These are phyloP conservation scores for Urocolius indicus DNA, from an alignment of 2,113 vertebrate genomes.

Conservation along the genomic window DNA sequence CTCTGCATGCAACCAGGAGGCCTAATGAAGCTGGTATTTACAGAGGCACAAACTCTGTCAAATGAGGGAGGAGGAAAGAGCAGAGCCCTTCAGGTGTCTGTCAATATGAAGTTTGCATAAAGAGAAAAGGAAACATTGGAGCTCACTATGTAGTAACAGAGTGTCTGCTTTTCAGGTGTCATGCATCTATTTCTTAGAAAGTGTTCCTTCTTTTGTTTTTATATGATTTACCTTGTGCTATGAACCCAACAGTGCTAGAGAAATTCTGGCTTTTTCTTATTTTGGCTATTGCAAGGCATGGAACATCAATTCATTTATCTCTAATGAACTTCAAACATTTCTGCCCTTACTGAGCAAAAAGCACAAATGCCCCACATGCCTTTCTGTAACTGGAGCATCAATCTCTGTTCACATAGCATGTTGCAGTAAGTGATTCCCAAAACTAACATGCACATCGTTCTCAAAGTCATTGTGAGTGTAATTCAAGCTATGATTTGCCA, in stretches of 20 bases:
- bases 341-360: not conserved
- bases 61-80: not conserved
- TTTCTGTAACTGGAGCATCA: not conserved
- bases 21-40: not conserved
- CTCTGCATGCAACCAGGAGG: not conserved
- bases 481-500: not conserved
- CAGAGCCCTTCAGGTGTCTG: not conserved
- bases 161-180: not conserved
- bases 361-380: not conserved
- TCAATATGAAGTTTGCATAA: not conserved
- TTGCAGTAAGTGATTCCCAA: not conserved
- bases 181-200: not conserved
- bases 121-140: not conserved
- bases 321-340: not conserved
- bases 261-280: not conserved
- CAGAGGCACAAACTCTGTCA: not conserved
- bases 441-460: not conserved
- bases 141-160: not conserved
- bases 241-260: not conserved
- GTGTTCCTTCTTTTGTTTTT: not conserved
- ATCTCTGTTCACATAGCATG: not conserved
- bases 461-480: not conserved
- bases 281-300: not conserved
- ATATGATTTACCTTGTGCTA: not conserved
- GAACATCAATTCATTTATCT: not conserved